phyloP scores from a whole-genome alignment of 2,113 vertebrate species.

The Corythoichthys haematopterus region DNA sequence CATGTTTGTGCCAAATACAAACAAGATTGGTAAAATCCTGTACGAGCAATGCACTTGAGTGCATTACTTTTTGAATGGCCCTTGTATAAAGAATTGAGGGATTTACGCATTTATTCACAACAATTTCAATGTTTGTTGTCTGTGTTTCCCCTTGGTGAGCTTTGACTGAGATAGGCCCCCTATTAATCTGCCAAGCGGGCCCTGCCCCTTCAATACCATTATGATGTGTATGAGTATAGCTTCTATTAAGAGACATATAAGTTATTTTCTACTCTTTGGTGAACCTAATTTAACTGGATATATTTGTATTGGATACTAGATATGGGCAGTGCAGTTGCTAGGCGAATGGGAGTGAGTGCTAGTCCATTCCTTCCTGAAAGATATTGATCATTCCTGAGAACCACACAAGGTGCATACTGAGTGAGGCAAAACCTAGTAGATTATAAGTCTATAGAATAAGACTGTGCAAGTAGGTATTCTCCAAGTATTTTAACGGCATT shows the following conservation, averaged over 20 bases:
- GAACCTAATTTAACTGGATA: slow-evolving; percentile 16
- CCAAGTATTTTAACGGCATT: neutral
- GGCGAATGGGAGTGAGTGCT: neutral
- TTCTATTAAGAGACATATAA: slow-evolving; percentile 20
- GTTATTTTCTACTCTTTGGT: slow-evolving; percentile 1
- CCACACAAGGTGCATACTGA: neutral
- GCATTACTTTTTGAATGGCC: too few relatives aligned
- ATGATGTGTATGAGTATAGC: too few relatives aligned
- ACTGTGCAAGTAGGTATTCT: neutral
- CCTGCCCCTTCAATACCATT: too few relatives aligned
- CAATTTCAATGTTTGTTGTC: too few relatives aligned
- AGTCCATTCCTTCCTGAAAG: slow-evolving; percentile 6
- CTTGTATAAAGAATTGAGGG: too few relatives aligned
- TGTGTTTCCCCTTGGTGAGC: too few relatives aligned
- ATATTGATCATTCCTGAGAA: neutral
- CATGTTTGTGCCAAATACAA: too few relatives aligned
- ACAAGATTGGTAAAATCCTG: too few relatives aligned
- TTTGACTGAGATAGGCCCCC: too few relatives aligned
- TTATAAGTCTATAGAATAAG: neutral
- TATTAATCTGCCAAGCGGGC: too few relatives aligned
- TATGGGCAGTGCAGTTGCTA: neutral
- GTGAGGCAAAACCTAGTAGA: neutral
- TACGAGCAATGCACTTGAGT: too few relatives aligned
- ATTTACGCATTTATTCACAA: too few relatives aligned
- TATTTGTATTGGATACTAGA: slow-evolving; percentile 22